Conservation (phyloP, 2,888 invertebrate genomes). For the Tryphoninae sp. region DNA sequence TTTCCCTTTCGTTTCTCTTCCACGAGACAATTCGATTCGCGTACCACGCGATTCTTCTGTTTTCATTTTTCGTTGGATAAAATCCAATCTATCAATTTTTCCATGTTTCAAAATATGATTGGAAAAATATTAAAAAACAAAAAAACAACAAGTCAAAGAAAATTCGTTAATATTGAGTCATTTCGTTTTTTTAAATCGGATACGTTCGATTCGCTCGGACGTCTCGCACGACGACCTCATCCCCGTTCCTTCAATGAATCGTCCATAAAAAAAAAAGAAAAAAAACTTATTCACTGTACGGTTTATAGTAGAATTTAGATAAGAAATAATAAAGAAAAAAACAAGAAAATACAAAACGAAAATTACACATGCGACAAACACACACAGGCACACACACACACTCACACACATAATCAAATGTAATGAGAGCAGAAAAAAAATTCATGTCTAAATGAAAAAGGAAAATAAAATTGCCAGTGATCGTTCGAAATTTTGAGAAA, state of each 20-base stretch:
- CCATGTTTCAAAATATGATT: no score
- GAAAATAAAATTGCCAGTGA: not conserved
- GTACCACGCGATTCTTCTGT: no score
- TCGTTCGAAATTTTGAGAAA: not conserved
- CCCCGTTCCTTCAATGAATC: constrained; percentile 60
- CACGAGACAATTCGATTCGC: constrained; percentile 18
- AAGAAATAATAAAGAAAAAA: constrained; percentile 30
- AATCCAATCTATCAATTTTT: no score
- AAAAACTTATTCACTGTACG: constrained; percentile 55
- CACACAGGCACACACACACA: not conserved
- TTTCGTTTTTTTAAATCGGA: constrained; percentile 22
- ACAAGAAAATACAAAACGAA: constrained; percentile 14
- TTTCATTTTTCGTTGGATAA: no score
- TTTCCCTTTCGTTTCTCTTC: not conserved
- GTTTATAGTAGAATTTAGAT: constrained; percentile 59
- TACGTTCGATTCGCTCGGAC: constrained; percentile 33
- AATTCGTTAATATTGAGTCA: not conserved
- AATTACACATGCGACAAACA: not conserved
- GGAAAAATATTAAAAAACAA: not conserved
- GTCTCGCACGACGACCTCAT: constrained; percentile 46
- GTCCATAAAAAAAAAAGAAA: constrained; percentile 44
- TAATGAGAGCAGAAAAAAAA: constrained; percentile 24
- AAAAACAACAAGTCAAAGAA: not conserved
- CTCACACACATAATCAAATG: constrained; percentile 18
- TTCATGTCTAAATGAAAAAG: constrained; percentile 13